phyloP scores from a whole-genome alignment of 1,140 invertebrate genomes.

The Nasonia longicornis region DNA sequence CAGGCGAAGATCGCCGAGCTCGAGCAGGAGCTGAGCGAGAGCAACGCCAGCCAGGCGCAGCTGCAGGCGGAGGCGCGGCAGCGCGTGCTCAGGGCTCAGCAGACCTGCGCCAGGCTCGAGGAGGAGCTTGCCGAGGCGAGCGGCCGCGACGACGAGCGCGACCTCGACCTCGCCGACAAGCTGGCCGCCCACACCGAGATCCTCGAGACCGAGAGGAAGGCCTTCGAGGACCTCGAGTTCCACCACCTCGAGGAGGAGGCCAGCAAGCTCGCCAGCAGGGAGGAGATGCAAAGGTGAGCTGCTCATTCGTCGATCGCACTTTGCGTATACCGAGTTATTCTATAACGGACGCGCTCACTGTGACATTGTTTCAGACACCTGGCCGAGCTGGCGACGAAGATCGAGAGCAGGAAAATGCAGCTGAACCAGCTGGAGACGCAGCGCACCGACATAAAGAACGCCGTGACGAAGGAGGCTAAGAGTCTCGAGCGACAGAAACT shows the following conservation, averaged over 20 bases:
- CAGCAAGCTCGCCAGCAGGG: conserved; percentile 82
- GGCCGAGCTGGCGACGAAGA: conserved; percentile 75
- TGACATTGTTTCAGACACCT: conserved; percentile 64
- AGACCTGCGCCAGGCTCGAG: conserved; percentile 63
- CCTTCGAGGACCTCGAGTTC: conserved; percentile 94
- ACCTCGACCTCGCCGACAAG: conserved; percentile 58
- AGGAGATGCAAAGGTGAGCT: conserved; percentile 83
- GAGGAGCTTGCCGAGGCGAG: conserved; percentile 57
- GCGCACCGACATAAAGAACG: conserved; percentile 72
- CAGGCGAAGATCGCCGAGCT: conserved; percentile 73
- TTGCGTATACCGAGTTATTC: not conserved
- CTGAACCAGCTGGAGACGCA: conserved; percentile 78
- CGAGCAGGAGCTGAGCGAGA: conserved; percentile 69
- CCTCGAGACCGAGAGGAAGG: conserved; percentile 80
- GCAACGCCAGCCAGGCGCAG: conserved; percentile 63
- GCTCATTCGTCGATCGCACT: not conserved
- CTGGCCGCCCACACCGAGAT: conserved; percentile 72
- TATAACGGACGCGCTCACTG: not conserved
- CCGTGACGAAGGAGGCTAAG: conserved; percentile 75
- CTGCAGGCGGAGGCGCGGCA: conserved; percentile 65
- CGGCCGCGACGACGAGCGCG: conserved; percentile 48
- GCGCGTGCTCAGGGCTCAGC: conserved; percentile 62
- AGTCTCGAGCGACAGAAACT: conserved; percentile 75
- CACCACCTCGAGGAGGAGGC: conserved; percentile 92
- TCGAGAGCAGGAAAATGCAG: conserved; percentile 74